These are phyloP conservation scores for Ammospiza caudacuta DNA, from an alignment of 2,113 vertebrate genomes.

Conservation along the genomic window DNA sequence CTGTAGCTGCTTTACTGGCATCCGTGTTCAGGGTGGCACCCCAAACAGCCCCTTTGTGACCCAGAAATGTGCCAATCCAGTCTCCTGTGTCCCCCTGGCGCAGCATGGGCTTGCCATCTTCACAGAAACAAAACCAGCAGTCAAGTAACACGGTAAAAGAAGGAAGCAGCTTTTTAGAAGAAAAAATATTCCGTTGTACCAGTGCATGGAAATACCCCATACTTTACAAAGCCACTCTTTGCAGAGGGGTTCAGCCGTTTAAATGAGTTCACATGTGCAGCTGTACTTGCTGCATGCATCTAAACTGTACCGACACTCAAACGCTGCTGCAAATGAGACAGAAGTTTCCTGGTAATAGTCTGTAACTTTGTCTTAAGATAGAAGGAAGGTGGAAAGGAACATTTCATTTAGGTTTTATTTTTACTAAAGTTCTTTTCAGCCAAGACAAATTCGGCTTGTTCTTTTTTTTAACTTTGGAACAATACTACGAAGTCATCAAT, in stretches of 20 bases:
- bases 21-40: constrained; percentile 95
- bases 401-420: not conserved
- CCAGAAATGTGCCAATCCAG: constrained; percentile 98
- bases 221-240: not conserved
- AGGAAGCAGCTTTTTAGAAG: not conserved
- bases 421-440: not conserved
- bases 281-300: not conserved
- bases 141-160: not conserved
- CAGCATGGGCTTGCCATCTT: constrained; percentile 99
- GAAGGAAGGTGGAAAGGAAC: fast-evolving
- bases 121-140: not conserved
- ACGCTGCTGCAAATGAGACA: not conserved
- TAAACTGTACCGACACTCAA: fast-evolving
- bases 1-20: constrained; percentile 96
- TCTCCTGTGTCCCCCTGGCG: constrained; percentile 99
- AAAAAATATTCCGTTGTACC: not conserved
- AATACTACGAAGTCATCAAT: not conserved
- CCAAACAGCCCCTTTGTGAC: constrained; percentile 99
- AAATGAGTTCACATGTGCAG: not conserved
- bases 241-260: not conserved
- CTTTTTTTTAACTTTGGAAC: not conserved
- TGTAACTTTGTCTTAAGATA: not conserved
- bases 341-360: not conserved
- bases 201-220: not conserved
- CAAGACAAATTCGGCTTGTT: not conserved